Evolutionary conservation across 2,797 vertebrate genomes (phyloP), one percentile per base, ranked within the genome.

Genomic region (Etheostoma perlongum): DNA sequence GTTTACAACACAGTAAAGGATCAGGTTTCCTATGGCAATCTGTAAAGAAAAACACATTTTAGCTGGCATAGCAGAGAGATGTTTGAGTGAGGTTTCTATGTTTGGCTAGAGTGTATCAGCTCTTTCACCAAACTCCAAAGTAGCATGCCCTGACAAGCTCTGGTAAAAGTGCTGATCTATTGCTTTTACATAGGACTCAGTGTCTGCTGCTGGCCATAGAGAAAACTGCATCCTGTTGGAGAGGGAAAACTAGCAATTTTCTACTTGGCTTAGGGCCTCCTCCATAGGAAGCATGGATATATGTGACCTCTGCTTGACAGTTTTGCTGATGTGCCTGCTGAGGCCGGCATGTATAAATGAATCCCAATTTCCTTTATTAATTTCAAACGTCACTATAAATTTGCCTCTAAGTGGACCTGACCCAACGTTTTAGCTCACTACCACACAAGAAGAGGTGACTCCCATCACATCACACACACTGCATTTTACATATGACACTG

Each of bases 321-420:
- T 92, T 95, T 93, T 94, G 91, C 92, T 95, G 93, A 96, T 92
- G 91, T 67, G 83, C 90, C 88, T 93, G 90, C 94, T 91, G 88
- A 94, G 84, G 83, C 75, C 91, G 85, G 81, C 92, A 83, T 85
- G 88, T 94, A 94, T 92, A 96, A 96, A 95, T 94, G 89, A 96
- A 94, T 96, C 92, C 93, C 94, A 95, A 92, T 96, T 96, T 96
- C 93, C 95, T 90, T 95, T 95, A 95, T 96, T 97, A 95, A 96
- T 96, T 96, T 96, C 89, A 88, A 83, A 88, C 86, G 90, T 92
- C 94, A 92, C 84, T 89, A 86, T 88, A 90, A 88, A 93, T 94
- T 93, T 95, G 86, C 91, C 75, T 85, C 82, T 86, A 79, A 90
- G 82, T 81, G 84, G 81, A 80, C 76, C 70, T 79, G 74, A 81